Base-by-base conservation (phyloP, 23 tunicate genomes). In the Trididemnum miniatum region DNA sequence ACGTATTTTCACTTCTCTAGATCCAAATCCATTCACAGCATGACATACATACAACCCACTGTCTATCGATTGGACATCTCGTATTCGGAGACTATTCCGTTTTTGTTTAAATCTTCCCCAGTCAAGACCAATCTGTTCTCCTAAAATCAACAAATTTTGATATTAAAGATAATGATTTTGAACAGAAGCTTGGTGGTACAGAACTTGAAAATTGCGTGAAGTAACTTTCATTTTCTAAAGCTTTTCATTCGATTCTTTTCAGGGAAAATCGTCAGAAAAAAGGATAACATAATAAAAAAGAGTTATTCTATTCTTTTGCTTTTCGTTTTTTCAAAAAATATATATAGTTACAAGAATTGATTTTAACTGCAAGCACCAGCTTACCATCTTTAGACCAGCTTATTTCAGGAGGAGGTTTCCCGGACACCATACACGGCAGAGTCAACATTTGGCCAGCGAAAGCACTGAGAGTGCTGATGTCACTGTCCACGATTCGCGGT, bases 11-110 rank as follows among this genome's bases (percentile, higher is more conserved):
- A 28, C 35, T 30, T 52, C 82, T 25, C 40, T 27, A 35, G 34
- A 27, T 28, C 82, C 82, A 36, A 26, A 78, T 20, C 82, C 82
- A 31, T 57, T 78, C 7, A 78, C 82, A 18, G 71, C 82, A 28
- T 52, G 37, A 52, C 82, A 78, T 23, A 18, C 29, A 24, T 78
- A 78, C 22, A 78, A 29, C 4, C 82, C 82, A 23, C 82, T 78
- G 82, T 78, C 82, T 24, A 7, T 35, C 35, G 34, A 1, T 22
- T 29, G 28, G 5, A 52, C 35, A 29, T 78, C 57, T 27, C 82
- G 82, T 2, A 78, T 78, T 20, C 82, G 63, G 18, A 78, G 31
- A 28, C 82, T 39, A 1, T 29, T 31, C 57, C 71, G 37, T 57
- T 78, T 36, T 28, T 78, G 82, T 31, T 57, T 54, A 31, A 52